These are phyloP conservation scores for Albula glossodonta DNA, from an alignment of 2,113 vertebrate genomes.

Conservation along the genomic window DNA sequence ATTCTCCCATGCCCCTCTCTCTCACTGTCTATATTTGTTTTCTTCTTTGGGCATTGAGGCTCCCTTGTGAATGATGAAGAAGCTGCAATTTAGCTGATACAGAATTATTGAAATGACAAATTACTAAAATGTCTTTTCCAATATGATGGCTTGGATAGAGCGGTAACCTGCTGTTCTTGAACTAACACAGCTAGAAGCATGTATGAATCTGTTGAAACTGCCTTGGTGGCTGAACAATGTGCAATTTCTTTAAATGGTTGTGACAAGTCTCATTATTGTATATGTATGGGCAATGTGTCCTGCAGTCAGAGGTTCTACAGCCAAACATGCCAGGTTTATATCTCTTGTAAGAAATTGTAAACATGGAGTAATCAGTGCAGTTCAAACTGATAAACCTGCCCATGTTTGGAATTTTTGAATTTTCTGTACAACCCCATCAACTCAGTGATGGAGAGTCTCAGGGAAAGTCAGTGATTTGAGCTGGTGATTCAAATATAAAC, in stretches of 20 bases:
- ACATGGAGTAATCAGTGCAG: no score
- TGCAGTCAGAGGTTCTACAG: not conserved
- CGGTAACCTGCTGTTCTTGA: not conserved
- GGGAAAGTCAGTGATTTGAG: no score
- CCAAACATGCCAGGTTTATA: no score
- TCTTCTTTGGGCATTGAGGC: not conserved
- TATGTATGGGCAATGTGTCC: not conserved
- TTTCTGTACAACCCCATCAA: no score
- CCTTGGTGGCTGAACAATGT: not conserved
- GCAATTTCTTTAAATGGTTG: not conserved
- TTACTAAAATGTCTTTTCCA: not conserved
- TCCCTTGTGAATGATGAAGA: not conserved
- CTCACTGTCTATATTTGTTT: not conserved
- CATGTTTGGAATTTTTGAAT: no score
- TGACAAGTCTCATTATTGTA: not conserved
- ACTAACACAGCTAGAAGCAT: not conserved
- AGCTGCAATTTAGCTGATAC: not conserved
- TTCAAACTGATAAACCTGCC: no score
- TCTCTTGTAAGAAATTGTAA: no score
- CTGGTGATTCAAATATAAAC: no score
- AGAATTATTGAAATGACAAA: no score
- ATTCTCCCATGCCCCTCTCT: not conserved
- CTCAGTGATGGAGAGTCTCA: no score
- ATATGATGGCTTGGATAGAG: not conserved
- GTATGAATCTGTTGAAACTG: not conserved